phyloP scores from a whole-genome alignment of 2,888 invertebrate genomes.

The Bellardia pandia region DNA sequence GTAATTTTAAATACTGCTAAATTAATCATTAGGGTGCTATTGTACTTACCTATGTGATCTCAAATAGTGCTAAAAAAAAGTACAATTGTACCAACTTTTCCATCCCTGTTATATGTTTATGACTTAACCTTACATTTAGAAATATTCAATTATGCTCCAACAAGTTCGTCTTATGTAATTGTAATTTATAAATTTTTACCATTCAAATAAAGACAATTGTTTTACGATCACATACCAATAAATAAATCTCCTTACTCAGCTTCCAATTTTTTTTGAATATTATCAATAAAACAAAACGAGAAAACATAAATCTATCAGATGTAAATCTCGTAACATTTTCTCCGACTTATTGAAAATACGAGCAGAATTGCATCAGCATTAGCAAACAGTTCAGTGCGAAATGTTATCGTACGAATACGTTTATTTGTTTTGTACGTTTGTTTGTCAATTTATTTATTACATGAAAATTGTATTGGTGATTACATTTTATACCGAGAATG shows the following conservation, averaged over 20 bases:
- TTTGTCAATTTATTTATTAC: slow-evolving; percentile 52
- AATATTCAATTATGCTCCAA: too few species aligned
- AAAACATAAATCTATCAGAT: slow-evolving; percentile 30
- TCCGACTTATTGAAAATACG: neutral
- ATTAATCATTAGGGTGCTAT: too few species aligned
- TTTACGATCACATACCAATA: neutral
- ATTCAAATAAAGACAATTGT: neutral
- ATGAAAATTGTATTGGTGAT: slow-evolving; percentile 51
- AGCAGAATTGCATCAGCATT: slow-evolving; percentile 18
- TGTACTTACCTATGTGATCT: too few species aligned
- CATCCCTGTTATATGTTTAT: too few species aligned
- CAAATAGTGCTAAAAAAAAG: too few species aligned
- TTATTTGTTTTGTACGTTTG: neutral
- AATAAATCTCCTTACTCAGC: neutral
- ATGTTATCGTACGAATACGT: neutral
- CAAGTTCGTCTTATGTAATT: too few species aligned
- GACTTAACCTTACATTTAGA: too few species aligned
- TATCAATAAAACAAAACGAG: neutral
- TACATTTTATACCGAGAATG: slow-evolving; percentile 53
- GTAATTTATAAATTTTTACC: too few species aligned
- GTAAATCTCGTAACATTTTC: slow-evolving; percentile 24
- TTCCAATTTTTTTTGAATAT: neutral
- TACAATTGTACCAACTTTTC: too few species aligned
- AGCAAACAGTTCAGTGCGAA: neutral
- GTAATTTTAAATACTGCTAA: too few species aligned